These are phyloP conservation scores for Aethes cnicana DNA, from an alignment of 2,888 invertebrate species.

Conservation along the genomic window DNA sequence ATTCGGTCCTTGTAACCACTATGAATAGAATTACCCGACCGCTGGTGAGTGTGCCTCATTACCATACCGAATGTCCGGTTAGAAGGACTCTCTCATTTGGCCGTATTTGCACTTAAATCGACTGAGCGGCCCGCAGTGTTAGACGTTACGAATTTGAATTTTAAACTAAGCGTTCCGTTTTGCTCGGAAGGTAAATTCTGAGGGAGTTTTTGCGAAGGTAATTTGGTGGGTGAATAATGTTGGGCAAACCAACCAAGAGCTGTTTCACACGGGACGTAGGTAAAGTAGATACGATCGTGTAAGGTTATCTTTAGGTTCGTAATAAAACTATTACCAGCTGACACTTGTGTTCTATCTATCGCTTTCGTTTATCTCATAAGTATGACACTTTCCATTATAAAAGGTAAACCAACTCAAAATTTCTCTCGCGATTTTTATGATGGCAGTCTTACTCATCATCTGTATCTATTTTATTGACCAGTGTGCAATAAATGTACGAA, in stretches of 20 bases:
- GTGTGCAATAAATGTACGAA: no score
- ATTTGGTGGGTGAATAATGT: constrained; percentile 62
- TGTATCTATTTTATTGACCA: no score
- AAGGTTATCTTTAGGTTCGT: no score
- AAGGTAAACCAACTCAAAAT: no score
- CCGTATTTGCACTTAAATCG: constrained; percentile 62
- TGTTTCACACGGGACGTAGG: no score
- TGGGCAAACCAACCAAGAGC: constrained; percentile 39
- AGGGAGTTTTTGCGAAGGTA: constrained; percentile 54
- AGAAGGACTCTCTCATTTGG: constrained; percentile 49
- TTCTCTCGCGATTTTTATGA: no score
- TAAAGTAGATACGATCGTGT: no score
- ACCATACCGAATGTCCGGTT: constrained; percentile 55
- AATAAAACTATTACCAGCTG: no score
- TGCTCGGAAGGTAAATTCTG: constrained; percentile 66
- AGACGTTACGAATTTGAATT: constrained; percentile 75
- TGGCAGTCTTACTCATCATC: no score
- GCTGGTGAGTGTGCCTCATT: constrained; percentile 48
- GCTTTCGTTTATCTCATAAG: no score
- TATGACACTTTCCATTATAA: no score
- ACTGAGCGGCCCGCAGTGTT: constrained; percentile 53
- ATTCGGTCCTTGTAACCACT: constrained; percentile 49
- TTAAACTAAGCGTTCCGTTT: constrained; percentile 76
- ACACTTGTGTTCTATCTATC: no score
- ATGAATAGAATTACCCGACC: constrained; percentile 62